A percentile compares a stretch with the other conserved stretches of the same genome.
phyloP scores from a whole-genome alignment of 2,113 vertebrate species.

The Menidia beryllina region DNA sequence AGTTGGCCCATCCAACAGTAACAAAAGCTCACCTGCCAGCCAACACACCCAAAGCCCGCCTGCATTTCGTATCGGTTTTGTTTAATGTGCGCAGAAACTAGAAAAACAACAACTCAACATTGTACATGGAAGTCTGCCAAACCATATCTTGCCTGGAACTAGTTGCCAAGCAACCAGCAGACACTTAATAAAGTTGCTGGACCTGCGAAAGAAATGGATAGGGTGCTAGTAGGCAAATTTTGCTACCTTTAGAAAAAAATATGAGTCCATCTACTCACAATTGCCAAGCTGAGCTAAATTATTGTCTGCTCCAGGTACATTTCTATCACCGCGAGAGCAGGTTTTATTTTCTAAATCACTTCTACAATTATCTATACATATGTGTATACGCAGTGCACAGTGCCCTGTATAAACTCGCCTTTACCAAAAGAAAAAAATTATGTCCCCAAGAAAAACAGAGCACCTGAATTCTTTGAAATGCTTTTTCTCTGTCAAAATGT shows the following conservation, averaged over 20 bases:
- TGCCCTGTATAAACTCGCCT: neutral
- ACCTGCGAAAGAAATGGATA: constrained; percentile 13
- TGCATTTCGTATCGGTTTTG: neutral
- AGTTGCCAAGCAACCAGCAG: constrained; percentile 42
- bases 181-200: constrained; percentile 21
- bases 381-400: neutral
- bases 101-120: constrained; percentile 1
- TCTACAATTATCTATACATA: no score
- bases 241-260: constrained; percentile 1
- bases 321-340: neutral
- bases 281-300: constrained; percentile 14
- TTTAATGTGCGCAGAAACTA: constrained; percentile 5
- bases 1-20: neutral
- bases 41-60: neutral
- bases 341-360: neutral
- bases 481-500: neutral
- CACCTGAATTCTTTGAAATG: neutral
- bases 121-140: constrained; percentile 5
- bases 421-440: neutral
- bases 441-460: neutral
- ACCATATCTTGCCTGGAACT: constrained; percentile 10
- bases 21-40: neutral
- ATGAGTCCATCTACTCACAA: neutral
- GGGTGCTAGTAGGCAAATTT: neutral
- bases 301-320: neutral